A percentile compares a stretch with the other conserved stretches of the same genome.
These are phyloP conservation scores for Panthera uncia DNA, from an alignment of 2,113 vertebrate genomes.

Conservation along the genomic window DNA sequence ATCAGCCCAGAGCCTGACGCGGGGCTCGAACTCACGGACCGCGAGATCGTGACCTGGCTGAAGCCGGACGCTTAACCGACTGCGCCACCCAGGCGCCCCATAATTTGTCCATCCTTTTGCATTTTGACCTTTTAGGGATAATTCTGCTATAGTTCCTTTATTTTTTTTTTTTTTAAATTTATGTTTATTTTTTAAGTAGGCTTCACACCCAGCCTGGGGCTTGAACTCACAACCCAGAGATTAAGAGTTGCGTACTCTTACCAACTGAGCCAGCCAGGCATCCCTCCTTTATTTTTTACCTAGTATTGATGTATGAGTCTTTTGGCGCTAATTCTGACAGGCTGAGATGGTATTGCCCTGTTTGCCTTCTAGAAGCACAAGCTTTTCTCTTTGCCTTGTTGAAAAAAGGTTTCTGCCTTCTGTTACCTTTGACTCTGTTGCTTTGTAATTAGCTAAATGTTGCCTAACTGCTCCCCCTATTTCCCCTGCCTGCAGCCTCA, in stretches of 20 bases:
- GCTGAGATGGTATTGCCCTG: not conserved
- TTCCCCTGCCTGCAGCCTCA: not conserved
- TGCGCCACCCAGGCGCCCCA: too few species aligned
- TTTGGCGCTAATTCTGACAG: conserved; percentile 26
- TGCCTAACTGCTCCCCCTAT: not conserved
- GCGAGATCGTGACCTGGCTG: too few species aligned
- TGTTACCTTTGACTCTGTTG: not conserved
- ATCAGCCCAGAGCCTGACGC: too few species aligned
- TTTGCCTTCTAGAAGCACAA: not conserved
- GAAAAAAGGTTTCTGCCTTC: not conserved
- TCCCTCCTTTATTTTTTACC: not conserved
- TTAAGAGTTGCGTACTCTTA: too few species aligned
- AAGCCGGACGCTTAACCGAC: too few species aligned
- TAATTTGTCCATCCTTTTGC: conserved; percentile 17
- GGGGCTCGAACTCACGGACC: too few species aligned
- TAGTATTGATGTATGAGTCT: not conserved
- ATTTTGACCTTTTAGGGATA: conserved; percentile 22
- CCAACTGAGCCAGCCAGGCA: too few species aligned
- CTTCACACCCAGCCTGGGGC: too few species aligned
- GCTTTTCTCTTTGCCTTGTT: not conserved
- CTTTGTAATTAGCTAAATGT: conserved; percentile 15
- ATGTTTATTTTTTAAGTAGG: too few species aligned
- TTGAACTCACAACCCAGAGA: too few species aligned
- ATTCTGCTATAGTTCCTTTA: not conserved
- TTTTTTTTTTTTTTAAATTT: not conserved